phyloP scores from a whole-genome alignment of 2,113 vertebrate species.

The Lathamus discolor region DNA sequence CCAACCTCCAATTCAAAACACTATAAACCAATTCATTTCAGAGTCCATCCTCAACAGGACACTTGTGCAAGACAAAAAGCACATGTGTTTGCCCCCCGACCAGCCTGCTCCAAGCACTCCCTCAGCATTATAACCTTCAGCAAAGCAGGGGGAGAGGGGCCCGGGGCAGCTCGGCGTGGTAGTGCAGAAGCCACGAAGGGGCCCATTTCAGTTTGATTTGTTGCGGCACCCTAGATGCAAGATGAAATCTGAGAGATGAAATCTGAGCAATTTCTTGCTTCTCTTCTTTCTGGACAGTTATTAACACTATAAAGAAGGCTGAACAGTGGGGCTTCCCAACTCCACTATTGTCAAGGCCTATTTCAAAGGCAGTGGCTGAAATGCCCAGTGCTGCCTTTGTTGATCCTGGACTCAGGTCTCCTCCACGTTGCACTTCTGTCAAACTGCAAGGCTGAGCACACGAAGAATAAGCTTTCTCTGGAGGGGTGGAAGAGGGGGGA shows the following conservation, averaged over 20 bases:
- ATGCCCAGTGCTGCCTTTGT: conserved; percentile 65
- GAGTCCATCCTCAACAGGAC: background rate
- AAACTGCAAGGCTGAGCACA: background rate
- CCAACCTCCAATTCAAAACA: background rate
- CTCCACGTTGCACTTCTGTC: conserved; percentile 23
- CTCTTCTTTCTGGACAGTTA: conserved; percentile 69
- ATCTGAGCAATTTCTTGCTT: conserved; percentile 70
- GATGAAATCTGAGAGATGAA: conserved; percentile 69
- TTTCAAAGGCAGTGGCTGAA: conserved; percentile 64
- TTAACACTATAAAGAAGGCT: conserved; percentile 71
- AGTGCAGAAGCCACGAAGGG: conserved; percentile 9
- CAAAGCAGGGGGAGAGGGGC: conserved; percentile 5
- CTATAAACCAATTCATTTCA: background rate
- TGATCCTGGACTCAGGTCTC: conserved; percentile 61
- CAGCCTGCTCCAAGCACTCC: background rate
- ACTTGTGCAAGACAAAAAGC: background rate
- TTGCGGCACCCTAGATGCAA: conserved; percentile 46
- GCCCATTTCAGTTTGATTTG: conserved; percentile 65
- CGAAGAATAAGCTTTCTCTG: conserved; percentile 19
- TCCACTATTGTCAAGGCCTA: conserved; percentile 49
- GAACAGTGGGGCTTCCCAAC: conserved; percentile 68
- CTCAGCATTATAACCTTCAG: background rate
- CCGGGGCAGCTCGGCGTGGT: background rate
- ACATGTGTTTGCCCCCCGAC: background rate
- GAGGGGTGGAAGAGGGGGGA: background rate